Conservation (phyloP, 2,888 invertebrate genomes). For the Andrena fulva region DNA sequence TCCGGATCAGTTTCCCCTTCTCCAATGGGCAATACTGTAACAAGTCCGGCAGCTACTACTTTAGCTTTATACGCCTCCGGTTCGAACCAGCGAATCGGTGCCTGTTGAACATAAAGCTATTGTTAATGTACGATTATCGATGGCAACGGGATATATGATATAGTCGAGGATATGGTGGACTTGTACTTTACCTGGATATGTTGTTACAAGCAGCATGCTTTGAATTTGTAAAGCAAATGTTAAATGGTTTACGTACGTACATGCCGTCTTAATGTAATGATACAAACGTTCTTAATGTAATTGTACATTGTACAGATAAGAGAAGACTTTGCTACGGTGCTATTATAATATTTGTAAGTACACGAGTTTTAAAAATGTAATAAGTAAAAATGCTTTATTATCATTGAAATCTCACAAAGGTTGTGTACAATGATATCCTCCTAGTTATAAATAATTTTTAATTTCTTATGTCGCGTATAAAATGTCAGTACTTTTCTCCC, state of each 20-base stretch:
- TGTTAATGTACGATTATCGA: slow-evolving; percentile 6
- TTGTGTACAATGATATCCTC: slow-evolving; percentile 36
- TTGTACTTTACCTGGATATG: slow-evolving; percentile 56
- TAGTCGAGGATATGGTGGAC: not conserved
- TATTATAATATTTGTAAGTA: slow-evolving; percentile 12
- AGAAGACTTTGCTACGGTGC: slow-evolving; percentile 6
- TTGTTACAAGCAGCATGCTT: slow-evolving; percentile 75
- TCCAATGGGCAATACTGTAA: slow-evolving; percentile 79
- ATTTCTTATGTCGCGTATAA: slow-evolving; percentile 25
- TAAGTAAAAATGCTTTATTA: slow-evolving; percentile 54
- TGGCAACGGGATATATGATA: not conserved
- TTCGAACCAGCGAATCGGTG: slow-evolving; percentile 85
- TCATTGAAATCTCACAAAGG: slow-evolving; percentile 32
- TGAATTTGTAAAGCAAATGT: slow-evolving; percentile 64
- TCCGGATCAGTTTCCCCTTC: slow-evolving; percentile 81
- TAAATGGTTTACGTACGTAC: slow-evolving; percentile 52
- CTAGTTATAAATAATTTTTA: slow-evolving; percentile 10
- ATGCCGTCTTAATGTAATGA: slow-evolving; percentile 51
- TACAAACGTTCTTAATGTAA: slow-evolving; percentile 10
- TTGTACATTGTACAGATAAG: slow-evolving; percentile 1
- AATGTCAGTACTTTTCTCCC: slow-evolving; percentile 24
- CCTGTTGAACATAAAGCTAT: slow-evolving; percentile 71
- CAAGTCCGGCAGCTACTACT: slow-evolving; percentile 81
- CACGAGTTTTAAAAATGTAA: slow-evolving; percentile 35
- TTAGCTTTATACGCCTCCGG: slow-evolving; percentile 83